A percentile compares a stretch with the other conserved stretches of the same genome.
Evolutionary conservation across 2,113 vertebrate genomes (phyloP).

Genomic region (Odocoileus hemionus): DNA sequence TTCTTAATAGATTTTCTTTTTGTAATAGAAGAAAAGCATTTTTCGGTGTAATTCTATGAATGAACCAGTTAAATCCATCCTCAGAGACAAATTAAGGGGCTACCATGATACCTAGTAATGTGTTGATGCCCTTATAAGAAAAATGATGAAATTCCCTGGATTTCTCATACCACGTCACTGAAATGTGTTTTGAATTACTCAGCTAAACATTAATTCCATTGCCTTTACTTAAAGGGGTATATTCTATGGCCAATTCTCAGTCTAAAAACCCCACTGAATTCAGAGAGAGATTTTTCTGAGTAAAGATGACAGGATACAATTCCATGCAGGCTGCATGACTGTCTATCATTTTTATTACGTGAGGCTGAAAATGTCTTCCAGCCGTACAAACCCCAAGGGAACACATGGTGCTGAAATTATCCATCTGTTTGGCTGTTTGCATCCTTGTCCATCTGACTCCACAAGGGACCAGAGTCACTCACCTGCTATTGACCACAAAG

Average conservation of each 20-base stretch:
- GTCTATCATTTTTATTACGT: slow-evolving; percentile 55
- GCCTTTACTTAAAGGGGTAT: slow-evolving; percentile 25
- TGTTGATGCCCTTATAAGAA: not conserved
- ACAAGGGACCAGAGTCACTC: not conserved
- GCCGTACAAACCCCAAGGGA: slow-evolving; percentile 7
- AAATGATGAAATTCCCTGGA: slow-evolving; percentile 2
- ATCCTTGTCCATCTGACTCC: slow-evolving; percentile 31
- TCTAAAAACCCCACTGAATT: slow-evolving; percentile 31
- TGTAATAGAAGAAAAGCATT: slow-evolving; percentile 14
- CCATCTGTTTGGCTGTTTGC: slow-evolving; percentile 27
- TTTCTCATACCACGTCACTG: slow-evolving; percentile 20
- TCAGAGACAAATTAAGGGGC: not conserved
- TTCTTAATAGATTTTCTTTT: slow-evolving; percentile 28
- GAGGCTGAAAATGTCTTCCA: slow-evolving; percentile 48
- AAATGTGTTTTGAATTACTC: slow-evolving; percentile 21
- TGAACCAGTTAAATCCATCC: not conserved
- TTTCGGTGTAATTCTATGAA: slow-evolving; percentile 20
- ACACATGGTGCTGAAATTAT: slow-evolving; percentile 9
- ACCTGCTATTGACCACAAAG: not conserved
- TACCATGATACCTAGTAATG: not conserved
- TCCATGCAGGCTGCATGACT: not conserved
- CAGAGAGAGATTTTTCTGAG: slow-evolving; percentile 46
- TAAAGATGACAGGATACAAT: slow-evolving; percentile 50
- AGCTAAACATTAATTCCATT: slow-evolving; percentile 4
- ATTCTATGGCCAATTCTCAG: not conserved